These are phyloP conservation scores for Sceloporus undulatus DNA, from an alignment of 2,113 vertebrate genomes.

Conservation along the genomic window DNA sequence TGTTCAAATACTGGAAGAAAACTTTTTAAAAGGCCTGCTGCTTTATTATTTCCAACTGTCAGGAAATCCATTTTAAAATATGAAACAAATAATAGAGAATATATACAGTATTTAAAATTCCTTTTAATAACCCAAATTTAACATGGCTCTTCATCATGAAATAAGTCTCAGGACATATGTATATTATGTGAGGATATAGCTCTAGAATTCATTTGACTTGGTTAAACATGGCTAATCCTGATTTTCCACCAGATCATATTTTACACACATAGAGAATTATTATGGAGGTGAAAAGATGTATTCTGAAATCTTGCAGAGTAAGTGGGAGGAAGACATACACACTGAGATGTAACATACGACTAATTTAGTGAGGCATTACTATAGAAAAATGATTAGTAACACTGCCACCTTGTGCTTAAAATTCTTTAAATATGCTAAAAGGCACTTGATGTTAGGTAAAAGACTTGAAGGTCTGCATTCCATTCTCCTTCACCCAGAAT, in stretches of 20 bases:
- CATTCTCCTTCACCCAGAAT: background rate
- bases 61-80: too few species aligned
- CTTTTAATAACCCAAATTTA: too few species aligned
- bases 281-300: accelerated
- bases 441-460: background rate
- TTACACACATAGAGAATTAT: accelerated
- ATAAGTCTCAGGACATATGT: too few species aligned
- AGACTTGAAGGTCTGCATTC: accelerated
- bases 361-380: background rate
- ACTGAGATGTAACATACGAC: background rate
- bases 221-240: too few species aligned
- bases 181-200: too few species aligned
- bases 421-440: constrained; percentile 39
- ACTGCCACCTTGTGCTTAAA: constrained; percentile 81
- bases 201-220: too few species aligned
- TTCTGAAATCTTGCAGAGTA: background rate
- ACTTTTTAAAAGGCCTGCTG: too few species aligned
- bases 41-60: too few species aligned
- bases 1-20: too few species aligned
- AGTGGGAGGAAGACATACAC: background rate
- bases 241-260: background rate
- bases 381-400: constrained; percentile 69
- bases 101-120: too few species aligned
- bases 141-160: too few species aligned
- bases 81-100: too few species aligned